Evolutionary conservation across 2,888 invertebrate genomes (phyloP), one percentile per base, ranked within the genome.

Genomic region (Lepidocyrtinus sp.): DNA sequence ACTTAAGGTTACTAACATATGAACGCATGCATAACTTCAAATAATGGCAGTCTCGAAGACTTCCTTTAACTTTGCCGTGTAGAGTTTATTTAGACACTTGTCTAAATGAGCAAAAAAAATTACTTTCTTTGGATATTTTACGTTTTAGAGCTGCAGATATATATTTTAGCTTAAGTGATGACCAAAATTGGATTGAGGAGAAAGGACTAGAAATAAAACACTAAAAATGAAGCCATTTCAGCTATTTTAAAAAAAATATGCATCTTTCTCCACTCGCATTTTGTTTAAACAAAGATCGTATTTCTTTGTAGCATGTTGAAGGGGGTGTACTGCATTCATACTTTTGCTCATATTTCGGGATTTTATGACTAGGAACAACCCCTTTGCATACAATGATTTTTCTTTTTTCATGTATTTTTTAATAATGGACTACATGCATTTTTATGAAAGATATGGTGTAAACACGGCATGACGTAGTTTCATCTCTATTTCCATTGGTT

Each of bases 311-410:
- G 36, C 36, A 12, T 7, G 36, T 36, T 7, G 36, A 36, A 36
- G 36, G 5, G 12, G 36, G 63, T 63, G 25, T 25, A 62, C 62
- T n/a, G 15, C 2, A 63, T 22, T 19, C 24, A 22, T 17, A 61
- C 21, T 61, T 5, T 12, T 25, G 24, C 17, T 19, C 24, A 22
- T 17, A 61, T 61, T 61, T 5, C 24, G 26, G 24, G 26, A 63
- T 63, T n/a, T 63, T 63, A 25, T 63, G 63, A 21, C 24, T 63
- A 26, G 2, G 70, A 50, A 69, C 78, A 79, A 74, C 74, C 79
- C 79, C 79, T 79, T 79, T 72, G 70, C 70, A 74, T 64, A 79
- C 74, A 74, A 79, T 80, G 71, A 80, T 80, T 63, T 74, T 79
- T 68, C 65, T 79, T 74, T 68, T 50, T 50, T 50, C 50, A 7